Percentiles rank a stretch among this genome's conserved stretches.
Evolutionary conservation across 2,797 vertebrate species (phyloP).

Genomic region (Tympanoctomys barrerae): DNA sequence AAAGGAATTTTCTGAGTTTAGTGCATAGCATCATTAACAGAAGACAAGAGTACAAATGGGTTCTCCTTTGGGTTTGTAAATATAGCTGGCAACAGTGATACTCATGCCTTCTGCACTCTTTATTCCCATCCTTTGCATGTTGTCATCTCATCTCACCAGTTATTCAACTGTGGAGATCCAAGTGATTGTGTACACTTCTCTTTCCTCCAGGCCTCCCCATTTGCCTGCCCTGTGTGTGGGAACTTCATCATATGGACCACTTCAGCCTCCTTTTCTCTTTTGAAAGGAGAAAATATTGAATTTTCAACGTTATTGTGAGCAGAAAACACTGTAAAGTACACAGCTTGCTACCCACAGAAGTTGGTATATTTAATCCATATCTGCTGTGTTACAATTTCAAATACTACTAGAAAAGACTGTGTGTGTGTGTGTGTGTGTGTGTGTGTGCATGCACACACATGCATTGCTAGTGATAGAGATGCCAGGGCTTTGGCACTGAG

Average conservation of each 20-base stretch:
- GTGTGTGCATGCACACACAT: too few relatives aligned
- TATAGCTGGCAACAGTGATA: background rate
- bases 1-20: slow-evolving; percentile 22
- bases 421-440: background rate
- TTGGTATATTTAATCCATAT: background rate
- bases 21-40: background rate
- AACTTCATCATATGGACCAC: background rate
- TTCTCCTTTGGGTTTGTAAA: slow-evolving; percentile 8
- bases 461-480: background rate
- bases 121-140: background rate
- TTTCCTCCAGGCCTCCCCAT: background rate
- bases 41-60: background rate
- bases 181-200: background rate
- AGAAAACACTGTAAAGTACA: background rate
- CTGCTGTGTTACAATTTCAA: background rate
- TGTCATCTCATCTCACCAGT: background rate
- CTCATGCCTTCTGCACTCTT: background rate
- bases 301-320: background rate
- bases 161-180: background rate
- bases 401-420: background rate
- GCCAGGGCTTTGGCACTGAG: background rate
- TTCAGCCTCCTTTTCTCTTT: background rate
- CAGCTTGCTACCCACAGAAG: background rate
- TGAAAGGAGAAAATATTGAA: background rate
- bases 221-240: background rate